Evolutionary conservation across 2,888 invertebrate species (phyloP), one percentile per base, ranked within the genome.

Genomic region (Acronicta aceris): DNA sequence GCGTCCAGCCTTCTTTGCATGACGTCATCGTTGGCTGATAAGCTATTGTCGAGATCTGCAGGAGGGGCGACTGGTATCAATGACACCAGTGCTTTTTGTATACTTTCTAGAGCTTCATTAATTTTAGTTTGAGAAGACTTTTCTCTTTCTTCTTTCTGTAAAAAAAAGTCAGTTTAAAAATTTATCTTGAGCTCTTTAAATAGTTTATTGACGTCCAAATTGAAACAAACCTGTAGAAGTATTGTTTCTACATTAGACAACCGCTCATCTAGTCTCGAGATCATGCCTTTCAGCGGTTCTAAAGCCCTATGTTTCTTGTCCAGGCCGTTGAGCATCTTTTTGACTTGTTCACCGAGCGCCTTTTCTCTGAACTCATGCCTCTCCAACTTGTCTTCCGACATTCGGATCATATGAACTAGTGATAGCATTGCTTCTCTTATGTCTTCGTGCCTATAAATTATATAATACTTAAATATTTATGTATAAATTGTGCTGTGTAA

Each of bases 281-380:
- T 95, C 59, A 96, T 96, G 9, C 96, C 96, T 74, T 96, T 96
- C 49, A 97, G 92, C 0, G 96, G 96, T 76, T 97, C 97, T 45
- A 97, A 90, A 0, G 95, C 95, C 70, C 96, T 95, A 69, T 97
- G 96, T 54, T 97, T 96, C 86, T 97, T 97, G 71, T 97, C 97
- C 48, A 98, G 87, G 0, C 95, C 92, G 1, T 95, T 90, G 64
- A 98, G 89, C 50, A 96, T 96, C 84, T 97, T 97, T 90, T 98
- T 98, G 53, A 98, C 83, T 73, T 97, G 95, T 59, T 98, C 98
- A 0, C 97, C 98, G 21, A 98, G 90, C 0, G 96, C 96, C 70
- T 97, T 95, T 87, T 98, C 98, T 12, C 98, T 94, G 78, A 96
- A 96, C 86, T 98, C 98, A 87, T 98, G 98, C 15, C 98, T 94